Base-by-base conservation (phyloP, 1,140 invertebrate genomes). In the Sitophilus oryzae region DNA sequence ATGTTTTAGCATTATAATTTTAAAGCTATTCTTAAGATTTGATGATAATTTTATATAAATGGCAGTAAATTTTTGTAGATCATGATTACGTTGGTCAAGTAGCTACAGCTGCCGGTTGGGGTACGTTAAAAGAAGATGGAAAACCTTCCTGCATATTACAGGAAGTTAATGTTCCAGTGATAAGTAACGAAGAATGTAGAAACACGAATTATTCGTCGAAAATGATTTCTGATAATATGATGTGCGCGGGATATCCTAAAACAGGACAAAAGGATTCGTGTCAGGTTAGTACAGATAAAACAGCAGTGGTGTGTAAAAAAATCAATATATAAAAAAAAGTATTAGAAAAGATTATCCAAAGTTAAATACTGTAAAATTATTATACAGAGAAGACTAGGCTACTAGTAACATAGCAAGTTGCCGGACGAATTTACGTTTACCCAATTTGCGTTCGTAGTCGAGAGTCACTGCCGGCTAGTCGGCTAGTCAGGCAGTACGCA, bases 211-310 rank as follows among this genome's bases (percentile, higher is more conserved):
- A 91, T 65, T 84, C 79, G 2, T 69, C 82, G 1, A 79, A 80
- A 25, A 87, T 88, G 82, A 91, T 92, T 47, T 86, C 86, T 0
- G 83, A 89, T 55, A 89, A 90, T 64, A 91, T 90, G 89, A 62
- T 92, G 66, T 93, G 89, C 66, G 89, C 89, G 18, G 89, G 89
- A 8, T 88, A 88, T 67, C 76, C 79, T 0, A 79, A 84, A 14
- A 74, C 76, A 4, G 89, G 89, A 9, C 76, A 81, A 38, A 89
- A 84, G 63, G 90, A 93, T 71, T 87, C 88, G 20, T 93, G 89
- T 66, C 89, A 93, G 77, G 86, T 30, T 11, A 6, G 25, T 30
- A 30, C 5, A 30, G 11, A 30, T 11, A 30, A 30, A n/a, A n/a
- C n/a, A n/a, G n/a, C n/a, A n/a, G n/a, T n/a, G n/a, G n/a, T n/a